These are phyloP conservation scores for Raillietiella orientalis DNA, from an alignment of 2,888 invertebrate species.

Conservation along the genomic window DNA sequence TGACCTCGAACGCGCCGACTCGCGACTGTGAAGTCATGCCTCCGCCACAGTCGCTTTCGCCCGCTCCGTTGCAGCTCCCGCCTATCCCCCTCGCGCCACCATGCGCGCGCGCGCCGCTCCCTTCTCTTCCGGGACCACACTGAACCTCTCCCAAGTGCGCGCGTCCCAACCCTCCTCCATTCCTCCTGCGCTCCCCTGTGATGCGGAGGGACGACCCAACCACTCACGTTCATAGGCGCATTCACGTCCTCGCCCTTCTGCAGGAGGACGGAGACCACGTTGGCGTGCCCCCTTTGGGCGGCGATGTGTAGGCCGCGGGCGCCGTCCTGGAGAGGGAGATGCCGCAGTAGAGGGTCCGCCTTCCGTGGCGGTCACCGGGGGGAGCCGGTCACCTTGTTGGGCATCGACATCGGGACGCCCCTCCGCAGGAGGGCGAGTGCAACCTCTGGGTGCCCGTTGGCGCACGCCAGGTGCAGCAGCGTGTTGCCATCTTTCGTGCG, in stretches of 20 bases:
- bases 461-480: conserved; percentile 87
- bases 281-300: conserved; percentile 81
- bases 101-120: no score
- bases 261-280: conserved; percentile 77
- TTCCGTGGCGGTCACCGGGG: no score
- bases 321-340: conserved; percentile 28
- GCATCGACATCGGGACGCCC: conserved; percentile 96
- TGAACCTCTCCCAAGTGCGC: no score
- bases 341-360: conserved; percentile 1
- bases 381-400: conserved; percentile 43
- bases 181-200: no score
- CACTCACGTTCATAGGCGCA: conserved; percentile 59
- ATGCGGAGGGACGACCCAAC: no score
- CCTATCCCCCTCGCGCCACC: no score
- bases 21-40: no score
- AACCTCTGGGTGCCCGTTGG: conserved; percentile 89
- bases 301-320: conserved; percentile 94
- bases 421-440: conserved; percentile 94
- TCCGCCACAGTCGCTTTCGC: no score
- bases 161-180: no score
- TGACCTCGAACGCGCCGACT: no score
- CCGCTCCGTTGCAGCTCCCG: no score
- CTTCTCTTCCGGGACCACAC: no score
- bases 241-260: conserved; percentile 92
- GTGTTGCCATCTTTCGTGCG: conserved; percentile 94